Base-by-base conservation (phyloP, 92 coral and sea anemone species). In the Bergia puertoricense region DNA sequence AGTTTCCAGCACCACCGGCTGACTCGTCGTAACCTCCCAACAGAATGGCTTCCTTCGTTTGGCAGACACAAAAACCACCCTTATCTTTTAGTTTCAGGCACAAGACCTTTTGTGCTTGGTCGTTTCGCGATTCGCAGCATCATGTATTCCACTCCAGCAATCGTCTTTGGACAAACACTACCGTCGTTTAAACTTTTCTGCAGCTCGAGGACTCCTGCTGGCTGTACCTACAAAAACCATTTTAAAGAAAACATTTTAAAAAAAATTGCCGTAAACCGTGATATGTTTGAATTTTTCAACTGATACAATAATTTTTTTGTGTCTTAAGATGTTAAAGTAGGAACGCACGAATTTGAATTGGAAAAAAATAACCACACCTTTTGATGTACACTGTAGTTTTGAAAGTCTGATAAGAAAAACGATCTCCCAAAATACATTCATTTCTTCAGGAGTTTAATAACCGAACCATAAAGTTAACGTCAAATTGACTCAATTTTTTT, bases 1-100 rank as follows among this genome's bases (percentile, higher is more conserved):
- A 94, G 67, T 91, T 91, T 78, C 97, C 97, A 3, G 97, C 97
- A 22, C 97, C 95, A 7, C 97, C 97, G 51, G 95, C 95, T 23
- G 91, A 46, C 68, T 94, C 97, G 22, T 91, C 94, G 41, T 94
- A 94, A 43, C 97, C 97, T 56, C 97, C 97, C 51, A 94, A 15
- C 73, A 94, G 74, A 18, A 94, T 78, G 44, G 93, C 91, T 82
- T 94, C 92, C 90, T 85, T 89, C n/a, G 97, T 94, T 71, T 92
- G 89, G 74, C 95, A 92, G 5, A 88, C 94, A 79, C 92, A 87
- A 77, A 84, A 92, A 40, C 97, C 97, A 23, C 97, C 97, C 56
- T 94, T 87, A 0, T 94, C 97, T 79, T 94, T 94, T 76, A 92
- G 89, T 88, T 94, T 94, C 68, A 94, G 59, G 89, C 92, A 94